phyloP scores from a whole-genome alignment of 2,113 vertebrate genomes.

The Lipophrys pholis region DNA sequence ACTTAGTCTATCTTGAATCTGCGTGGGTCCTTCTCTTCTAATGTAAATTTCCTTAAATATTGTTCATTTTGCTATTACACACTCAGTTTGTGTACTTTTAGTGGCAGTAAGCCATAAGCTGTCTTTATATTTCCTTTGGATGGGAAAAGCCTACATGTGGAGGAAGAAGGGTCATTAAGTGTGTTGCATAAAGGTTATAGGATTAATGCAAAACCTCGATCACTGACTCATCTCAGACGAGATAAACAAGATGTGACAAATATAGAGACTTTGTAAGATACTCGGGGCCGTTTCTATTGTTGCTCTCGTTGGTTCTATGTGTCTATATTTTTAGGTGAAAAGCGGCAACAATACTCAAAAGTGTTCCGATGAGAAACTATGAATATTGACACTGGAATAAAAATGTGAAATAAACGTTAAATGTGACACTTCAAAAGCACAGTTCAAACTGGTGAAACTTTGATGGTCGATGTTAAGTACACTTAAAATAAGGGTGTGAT shows the following conservation, averaged over 20 bases:
- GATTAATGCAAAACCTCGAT: background rate
- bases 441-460: slow-evolving; percentile 5
- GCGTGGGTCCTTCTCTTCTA: too few relatives aligned
- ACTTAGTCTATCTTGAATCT: too few relatives aligned
- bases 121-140: background rate
- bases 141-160: background rate
- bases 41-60: too few relatives aligned
- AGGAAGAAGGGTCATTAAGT: background rate
- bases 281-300: slow-evolving; percentile 11
- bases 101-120: background rate
- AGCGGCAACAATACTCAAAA: background rate
- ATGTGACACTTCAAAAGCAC: background rate
- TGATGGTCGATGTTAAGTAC: background rate
- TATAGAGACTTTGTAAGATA: slow-evolving; percentile 23
- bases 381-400: background rate
- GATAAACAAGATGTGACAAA: background rate
- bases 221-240: background rate
- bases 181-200: background rate
- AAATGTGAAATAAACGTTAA: background rate
- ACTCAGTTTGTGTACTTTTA: background rate
- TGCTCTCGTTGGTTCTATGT: background rate
- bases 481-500: slow-evolving; percentile 4
- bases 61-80: background rate
- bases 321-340: slow-evolving; percentile 15
- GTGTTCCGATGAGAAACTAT: background rate